Percentiles rank a stretch among this genome's conserved stretches.
phyloP scores from a whole-genome alignment of 2,888 invertebrate genomes.

The Thecophora atra region DNA sequence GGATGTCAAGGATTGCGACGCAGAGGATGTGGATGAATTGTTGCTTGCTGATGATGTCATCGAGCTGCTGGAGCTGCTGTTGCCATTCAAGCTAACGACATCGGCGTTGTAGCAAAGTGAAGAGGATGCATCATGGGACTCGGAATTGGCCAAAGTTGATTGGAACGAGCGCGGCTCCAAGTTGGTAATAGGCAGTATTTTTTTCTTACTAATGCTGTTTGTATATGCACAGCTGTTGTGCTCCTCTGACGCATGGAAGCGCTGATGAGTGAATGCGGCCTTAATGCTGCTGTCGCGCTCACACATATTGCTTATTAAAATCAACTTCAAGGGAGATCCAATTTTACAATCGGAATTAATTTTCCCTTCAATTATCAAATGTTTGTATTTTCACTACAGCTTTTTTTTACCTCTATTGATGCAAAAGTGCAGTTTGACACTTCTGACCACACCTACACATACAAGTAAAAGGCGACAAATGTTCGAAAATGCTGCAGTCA shows the following conservation, averaged over 20 bases:
- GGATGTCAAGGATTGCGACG: slow-evolving; percentile 71
- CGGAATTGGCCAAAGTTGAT: slow-evolving; percentile 20
- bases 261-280: slow-evolving; percentile 31
- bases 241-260: slow-evolving; percentile 37
- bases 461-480: neutral
- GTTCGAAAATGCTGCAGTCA: slow-evolving; percentile 12
- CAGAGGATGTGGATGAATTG: slow-evolving; percentile 27
- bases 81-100: slow-evolving; percentile 37
- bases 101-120: slow-evolving; percentile 15
- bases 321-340: neutral
- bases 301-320: slow-evolving; percentile 44
- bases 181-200: slow-evolving; percentile 23
- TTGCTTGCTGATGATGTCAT: slow-evolving; percentile 24
- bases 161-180: neutral
- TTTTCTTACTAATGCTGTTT: slow-evolving; percentile 20
- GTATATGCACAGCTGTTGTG: slow-evolving; percentile 30
- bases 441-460: slow-evolving; percentile 19
- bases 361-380: slow-evolving; percentile 16
- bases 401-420: slow-evolving; percentile 24
- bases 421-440: slow-evolving; percentile 20
- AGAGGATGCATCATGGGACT: slow-evolving; percentile 28
- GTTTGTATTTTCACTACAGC: slow-evolving; percentile 21
- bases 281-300: slow-evolving; percentile 47
- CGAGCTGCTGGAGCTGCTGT: slow-evolving; percentile 16
- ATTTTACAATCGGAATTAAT: neutral